Base-by-base conservation (phyloP, 2,797 vertebrate species). In the Petrocephalus sullivani region DNA sequence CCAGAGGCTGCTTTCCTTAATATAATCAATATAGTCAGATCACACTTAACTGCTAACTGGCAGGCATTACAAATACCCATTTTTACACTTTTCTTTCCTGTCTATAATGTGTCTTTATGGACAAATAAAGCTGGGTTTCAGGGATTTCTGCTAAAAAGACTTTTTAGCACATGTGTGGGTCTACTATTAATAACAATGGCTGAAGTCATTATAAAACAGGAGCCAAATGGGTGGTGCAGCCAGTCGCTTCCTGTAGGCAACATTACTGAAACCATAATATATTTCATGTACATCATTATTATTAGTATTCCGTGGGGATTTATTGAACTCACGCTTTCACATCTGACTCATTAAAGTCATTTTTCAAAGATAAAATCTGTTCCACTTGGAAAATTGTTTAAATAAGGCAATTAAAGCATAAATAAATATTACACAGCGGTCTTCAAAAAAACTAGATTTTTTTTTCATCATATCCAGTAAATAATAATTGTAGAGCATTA, bases 131-230 rank as follows among this genome's bases (percentile, higher is more conserved):
- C 4, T 46, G 37, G 14, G 6, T 8, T 46, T 41, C 64, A 71
- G 33, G 67, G 33, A 41, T 37, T 41, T 28, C 12, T 75, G 67
- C 14, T 75, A 37, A 37, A 75, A 75, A 51, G 49, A 41, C 92
- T 92, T 93, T 91, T 91, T 93, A 84, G 51, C 89, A 87, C 87
- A 89, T 90, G 91, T 91, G 89, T 91, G 90, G 89, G 85, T 88
- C 5, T 85, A 84, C 71, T 94, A 94, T 94, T 94, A 94, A 92
- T 93, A 94, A 91, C 90, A 54, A 58, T 87, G 0, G 0, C 53
- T 93, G 91, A 94, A 51, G 87, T 92, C 91, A 93, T 88, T 56
- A 46, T 90, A 88, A 90, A 67, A 92, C 88, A 89, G 54, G 87
- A 4, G 1, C 12, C 61, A 23, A n/a, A 87, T 61, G 90, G 91